Evolutionary conservation across 2,797 vertebrate species (phyloP).

Genomic region (Melanotaenia boesemani): DNA sequence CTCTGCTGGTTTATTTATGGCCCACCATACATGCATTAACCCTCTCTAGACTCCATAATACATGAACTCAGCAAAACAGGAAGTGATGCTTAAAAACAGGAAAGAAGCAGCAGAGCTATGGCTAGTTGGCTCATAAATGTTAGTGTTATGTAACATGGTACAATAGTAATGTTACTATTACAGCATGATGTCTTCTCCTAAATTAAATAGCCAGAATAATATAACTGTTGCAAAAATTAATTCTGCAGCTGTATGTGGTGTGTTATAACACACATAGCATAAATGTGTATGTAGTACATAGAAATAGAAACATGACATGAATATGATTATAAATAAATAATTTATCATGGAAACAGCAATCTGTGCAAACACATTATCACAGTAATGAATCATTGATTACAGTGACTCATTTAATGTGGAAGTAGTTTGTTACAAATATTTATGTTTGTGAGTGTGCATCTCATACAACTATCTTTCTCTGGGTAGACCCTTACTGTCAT

Average conservation of each 20-base stretch:
- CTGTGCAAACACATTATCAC: conserved; percentile 23
- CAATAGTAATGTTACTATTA: neutral
- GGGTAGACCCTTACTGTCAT: conserved; percentile 58
- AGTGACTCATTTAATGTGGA: conserved; percentile 48
- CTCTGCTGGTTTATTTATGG: conserved; percentile 77
- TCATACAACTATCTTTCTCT: conserved; percentile 14
- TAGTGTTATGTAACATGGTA: conserved; percentile 18
- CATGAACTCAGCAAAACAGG: conserved; percentile 63
- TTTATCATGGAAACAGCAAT: conserved; percentile 5
- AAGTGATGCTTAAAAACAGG: conserved; percentile 65
- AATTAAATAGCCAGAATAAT: conserved; percentile 8
- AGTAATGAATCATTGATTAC: conserved; percentile 45
- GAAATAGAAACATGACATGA: neutral
- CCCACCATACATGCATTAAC: conserved; percentile 54
- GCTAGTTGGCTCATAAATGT: neutral
- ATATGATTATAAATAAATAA: conserved; percentile 13
- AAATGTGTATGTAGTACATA: neutral
- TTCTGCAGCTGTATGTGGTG: neutral
- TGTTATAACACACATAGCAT: neutral
- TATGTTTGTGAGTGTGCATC: conserved; percentile 27
- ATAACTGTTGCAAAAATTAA: conserved; percentile 5
- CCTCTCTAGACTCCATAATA: conserved; percentile 58
- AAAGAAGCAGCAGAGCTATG: conserved; percentile 15
- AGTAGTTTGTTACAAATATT: conserved; percentile 48
- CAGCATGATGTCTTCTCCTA: neutral